These are phyloP conservation scores for Scaptomyza tumidula DNA, from an alignment of 2,888 invertebrate species.

Conservation along the genomic window DNA sequence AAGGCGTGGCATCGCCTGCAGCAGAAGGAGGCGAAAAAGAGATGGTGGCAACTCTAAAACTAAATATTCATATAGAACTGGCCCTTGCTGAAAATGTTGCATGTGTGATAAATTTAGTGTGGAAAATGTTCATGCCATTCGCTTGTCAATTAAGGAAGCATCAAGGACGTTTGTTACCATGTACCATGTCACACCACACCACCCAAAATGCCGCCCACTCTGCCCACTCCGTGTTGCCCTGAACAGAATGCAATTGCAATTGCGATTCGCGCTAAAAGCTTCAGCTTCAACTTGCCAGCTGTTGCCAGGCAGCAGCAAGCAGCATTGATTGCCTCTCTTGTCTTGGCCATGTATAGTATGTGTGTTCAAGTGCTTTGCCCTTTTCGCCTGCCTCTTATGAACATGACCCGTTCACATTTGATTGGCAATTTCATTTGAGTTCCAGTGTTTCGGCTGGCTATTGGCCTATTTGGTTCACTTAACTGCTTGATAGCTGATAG, in stretches of 20 bases:
- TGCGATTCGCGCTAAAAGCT: constrained; percentile 32
- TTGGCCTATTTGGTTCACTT: constrained; percentile 8
- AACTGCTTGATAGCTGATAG: not conserved
- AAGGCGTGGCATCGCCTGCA: constrained; percentile 11
- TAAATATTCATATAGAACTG: constrained; percentile 26
- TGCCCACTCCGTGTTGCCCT: not conserved
- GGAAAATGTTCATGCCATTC: constrained; percentile 63
- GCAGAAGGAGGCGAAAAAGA: no score
- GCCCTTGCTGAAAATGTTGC: constrained; percentile 18
- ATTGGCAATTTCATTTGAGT: constrained; percentile 53
- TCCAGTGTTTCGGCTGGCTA: constrained; percentile 1
- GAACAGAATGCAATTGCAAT: constrained; percentile 22
- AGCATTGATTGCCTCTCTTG: constrained; percentile 20
- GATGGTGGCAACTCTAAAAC: no score
- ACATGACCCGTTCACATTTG: constrained; percentile 10
- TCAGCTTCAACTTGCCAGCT: not conserved
- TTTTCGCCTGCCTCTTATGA: not conserved
- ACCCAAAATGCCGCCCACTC: not conserved
- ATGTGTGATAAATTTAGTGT: constrained; percentile 43
- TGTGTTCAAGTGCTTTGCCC: not conserved
- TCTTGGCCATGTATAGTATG: not conserved
- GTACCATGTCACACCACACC: constrained; percentile 20
- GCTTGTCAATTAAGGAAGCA: constrained; percentile 67
- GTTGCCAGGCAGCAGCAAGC: constrained; percentile 1
- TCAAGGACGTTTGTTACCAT: constrained; percentile 51